Conservation (phyloP, 2,797 vertebrate genomes). For the Onychomys arenicola region DNA sequence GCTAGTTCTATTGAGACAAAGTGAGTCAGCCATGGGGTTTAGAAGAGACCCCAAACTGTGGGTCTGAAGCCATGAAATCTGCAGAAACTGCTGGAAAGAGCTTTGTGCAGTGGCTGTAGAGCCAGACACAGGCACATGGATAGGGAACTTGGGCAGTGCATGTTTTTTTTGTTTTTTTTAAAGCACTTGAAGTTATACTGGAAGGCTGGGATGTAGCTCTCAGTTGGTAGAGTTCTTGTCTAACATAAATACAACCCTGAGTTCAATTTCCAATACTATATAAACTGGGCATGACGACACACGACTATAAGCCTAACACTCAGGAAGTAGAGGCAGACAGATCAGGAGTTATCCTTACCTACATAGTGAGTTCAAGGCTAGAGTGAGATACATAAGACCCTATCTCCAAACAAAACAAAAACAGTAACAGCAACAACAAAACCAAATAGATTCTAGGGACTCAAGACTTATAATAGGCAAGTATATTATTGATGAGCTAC, state of each 20-base stretch:
- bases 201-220: background rate
- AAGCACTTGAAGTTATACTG: background rate
- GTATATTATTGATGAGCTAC: background rate
- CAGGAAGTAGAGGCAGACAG: background rate
- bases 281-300: background rate
- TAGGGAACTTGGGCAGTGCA: background rate
- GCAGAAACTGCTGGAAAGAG: slow-evolving; percentile 5
- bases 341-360: background rate
- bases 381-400: background rate
- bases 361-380: background rate
- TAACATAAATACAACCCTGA: background rate
- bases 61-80: background rate
- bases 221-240: background rate
- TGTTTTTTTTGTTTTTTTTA: background rate
- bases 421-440: background rate
- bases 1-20: background rate
- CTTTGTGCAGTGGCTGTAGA: background rate
- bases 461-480: background rate
- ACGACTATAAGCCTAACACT: background rate
- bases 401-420: background rate
- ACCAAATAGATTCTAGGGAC: background rate
- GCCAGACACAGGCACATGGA: background rate
- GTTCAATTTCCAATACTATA: background rate
- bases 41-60: background rate
- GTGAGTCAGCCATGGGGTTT: background rate